These are phyloP conservation scores for Sesamia inferens DNA, from an alignment of 2,888 invertebrate species.

Conservation along the genomic window DNA sequence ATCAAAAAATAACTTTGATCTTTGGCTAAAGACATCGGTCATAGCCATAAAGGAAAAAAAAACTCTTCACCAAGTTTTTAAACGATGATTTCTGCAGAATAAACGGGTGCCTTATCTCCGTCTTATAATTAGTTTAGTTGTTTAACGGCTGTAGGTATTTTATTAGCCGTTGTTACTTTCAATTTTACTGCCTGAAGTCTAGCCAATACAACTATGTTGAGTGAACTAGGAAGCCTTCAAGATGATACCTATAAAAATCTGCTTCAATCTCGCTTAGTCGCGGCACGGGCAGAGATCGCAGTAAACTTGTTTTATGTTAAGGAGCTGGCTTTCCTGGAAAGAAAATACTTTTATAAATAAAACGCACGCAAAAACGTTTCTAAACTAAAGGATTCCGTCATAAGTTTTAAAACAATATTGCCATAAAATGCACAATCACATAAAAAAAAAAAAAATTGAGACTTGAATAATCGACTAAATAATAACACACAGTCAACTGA, in stretches of 20 bases:
- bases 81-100: no score
- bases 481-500: no score
- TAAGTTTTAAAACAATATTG: no score
- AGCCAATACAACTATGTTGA: background rate
- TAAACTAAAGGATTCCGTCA: background rate
- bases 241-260: slow-evolving; percentile 44
- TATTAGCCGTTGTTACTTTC: slow-evolving; percentile 4
- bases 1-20: no score
- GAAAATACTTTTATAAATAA: background rate
- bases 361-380: no score
- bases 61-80: no score
- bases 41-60: no score
- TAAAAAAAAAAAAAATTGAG: no score
- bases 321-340: slow-evolving; percentile 16
- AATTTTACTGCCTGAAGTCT: slow-evolving; percentile 6
- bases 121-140: background rate
- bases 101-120: no score
- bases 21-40: no score
- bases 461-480: no score
- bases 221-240: slow-evolving; percentile 27
- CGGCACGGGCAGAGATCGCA: slow-evolving; percentile 26
- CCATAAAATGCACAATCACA: no score
- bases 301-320: slow-evolving; percentile 46
- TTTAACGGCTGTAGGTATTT: background rate
- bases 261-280: slow-evolving; percentile 29